Evolutionary conservation across 64 coral and sea anemone genomes (phyloP).

Genomic region (Anthopleura sola): DNA sequence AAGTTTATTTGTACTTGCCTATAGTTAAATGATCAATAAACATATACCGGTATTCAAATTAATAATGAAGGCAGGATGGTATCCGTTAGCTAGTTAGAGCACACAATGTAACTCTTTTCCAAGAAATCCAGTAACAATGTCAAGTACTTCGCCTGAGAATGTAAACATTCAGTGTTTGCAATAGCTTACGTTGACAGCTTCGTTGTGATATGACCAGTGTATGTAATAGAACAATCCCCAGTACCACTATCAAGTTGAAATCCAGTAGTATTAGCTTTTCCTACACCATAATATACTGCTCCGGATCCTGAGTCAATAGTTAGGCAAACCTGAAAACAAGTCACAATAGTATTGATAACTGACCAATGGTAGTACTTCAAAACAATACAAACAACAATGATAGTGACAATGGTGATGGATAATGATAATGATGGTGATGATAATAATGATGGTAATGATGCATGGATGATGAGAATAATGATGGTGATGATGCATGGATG

Average conservation of each 20-base stretch:
- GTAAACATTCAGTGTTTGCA: too few species aligned
- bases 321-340: not conserved
- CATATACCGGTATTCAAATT: not conserved
- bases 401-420: too few species aligned
- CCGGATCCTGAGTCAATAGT: not conserved
- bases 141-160: too few species aligned
- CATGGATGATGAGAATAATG: too few species aligned
- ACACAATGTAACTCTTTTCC: too few species aligned
- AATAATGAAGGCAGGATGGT: not conserved
- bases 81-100: not conserved
- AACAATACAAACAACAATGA: too few species aligned
- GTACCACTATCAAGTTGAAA: not conserved
- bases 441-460: too few species aligned
- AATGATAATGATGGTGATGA: too few species aligned
- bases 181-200: not conserved
- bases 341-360: not conserved
- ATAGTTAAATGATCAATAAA: not conserved
- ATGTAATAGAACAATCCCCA: not conserved
- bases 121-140: too few species aligned
- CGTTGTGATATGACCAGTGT: not conserved
- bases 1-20: conserved; percentile 3
- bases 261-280: conserved; percentile 6
- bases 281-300: not conserved
- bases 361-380: too few species aligned
- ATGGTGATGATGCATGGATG: too few species aligned